Percentiles rank a stretch among this genome's conserved stretches.
These are phyloP conservation scores for Pterophyllum scalare DNA, from an alignment of 2,113 vertebrate genomes.

Conservation along the genomic window DNA sequence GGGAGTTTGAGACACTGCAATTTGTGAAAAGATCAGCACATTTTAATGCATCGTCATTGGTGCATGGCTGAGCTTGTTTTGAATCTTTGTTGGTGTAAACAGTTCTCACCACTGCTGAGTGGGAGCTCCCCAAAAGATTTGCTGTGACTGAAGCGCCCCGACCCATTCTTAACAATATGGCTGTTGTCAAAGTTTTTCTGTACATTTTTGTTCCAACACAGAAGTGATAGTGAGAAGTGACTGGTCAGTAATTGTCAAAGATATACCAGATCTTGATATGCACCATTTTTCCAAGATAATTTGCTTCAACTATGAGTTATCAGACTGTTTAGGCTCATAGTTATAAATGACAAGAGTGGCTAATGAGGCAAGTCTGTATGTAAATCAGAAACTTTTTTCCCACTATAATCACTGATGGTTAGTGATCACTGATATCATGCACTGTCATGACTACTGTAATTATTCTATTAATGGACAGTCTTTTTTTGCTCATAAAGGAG, in stretches of 20 bases:
- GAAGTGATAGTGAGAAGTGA: not conserved
- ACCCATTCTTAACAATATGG: not conserved
- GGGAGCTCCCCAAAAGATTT: not conserved
- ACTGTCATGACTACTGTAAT: not conserved
- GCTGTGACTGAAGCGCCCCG: not conserved
- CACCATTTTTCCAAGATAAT: not conserved
- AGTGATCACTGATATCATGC: not conserved
- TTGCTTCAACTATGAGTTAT: not conserved
- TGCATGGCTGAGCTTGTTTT: not conserved
- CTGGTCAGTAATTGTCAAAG: not conserved
- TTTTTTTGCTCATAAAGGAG: too few relatives aligned
- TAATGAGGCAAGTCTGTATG: not conserved
- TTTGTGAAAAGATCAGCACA: not conserved
- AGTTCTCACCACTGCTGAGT: not conserved
- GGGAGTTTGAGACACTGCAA: not conserved
- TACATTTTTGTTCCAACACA: not conserved
- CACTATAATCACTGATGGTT: not conserved
- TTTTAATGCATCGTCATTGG: not conserved
- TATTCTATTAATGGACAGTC: not conserved
- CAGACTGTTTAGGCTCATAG: not conserved
- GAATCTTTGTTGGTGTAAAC: not conserved
- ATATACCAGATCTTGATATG: not conserved
- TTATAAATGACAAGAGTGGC: not conserved
- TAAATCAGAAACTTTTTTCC: not conserved
- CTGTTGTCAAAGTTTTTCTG: not conserved